Conservation (phyloP, 2,888 invertebrate species). For the Clusia tigrina region DNA sequence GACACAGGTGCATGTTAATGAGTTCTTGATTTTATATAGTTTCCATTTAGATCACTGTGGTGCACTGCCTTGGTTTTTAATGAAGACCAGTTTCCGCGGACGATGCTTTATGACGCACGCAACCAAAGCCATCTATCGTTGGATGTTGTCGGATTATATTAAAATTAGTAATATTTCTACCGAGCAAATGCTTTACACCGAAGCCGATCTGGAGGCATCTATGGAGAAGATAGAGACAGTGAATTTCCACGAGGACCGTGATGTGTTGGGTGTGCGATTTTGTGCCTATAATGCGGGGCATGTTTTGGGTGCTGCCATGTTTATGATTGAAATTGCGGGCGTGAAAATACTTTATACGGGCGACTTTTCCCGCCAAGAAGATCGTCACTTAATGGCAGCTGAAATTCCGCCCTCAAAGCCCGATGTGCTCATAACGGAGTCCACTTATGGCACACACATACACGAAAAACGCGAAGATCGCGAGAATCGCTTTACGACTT, state of each 20-base stretch:
- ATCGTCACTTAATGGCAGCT: conserved; percentile 98
- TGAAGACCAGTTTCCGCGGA: conserved; percentile 96
- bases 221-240: conserved; percentile 99
- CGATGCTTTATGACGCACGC: conserved; percentile 99
- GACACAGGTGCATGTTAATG: no score
- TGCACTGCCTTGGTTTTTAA: conserved; percentile 96
- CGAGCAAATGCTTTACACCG: conserved; percentile 96
- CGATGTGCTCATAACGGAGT: conserved; percentile 97
- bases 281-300: conserved; percentile 99
- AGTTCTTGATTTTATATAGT: no score
- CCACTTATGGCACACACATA: conserved; percentile 98
- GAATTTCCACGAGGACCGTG: conserved; percentile 97
- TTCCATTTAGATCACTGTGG: conserved; percentile 99
- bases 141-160: conserved; percentile 98
- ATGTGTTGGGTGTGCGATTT: conserved; percentile 94
- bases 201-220: conserved; percentile 94
- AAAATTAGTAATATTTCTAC: conserved; percentile 98
- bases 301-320: conserved; percentile 99
- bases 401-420: conserved; percentile 97
- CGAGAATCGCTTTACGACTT: conserved; percentile 89
- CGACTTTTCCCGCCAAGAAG: conserved; percentile 98
- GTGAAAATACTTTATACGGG: conserved; percentile 97
- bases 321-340: conserved; percentile 99
- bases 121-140: conserved; percentile 98
- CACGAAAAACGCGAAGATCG: conserved; percentile 98